These are phyloP conservation scores for Paralinhomoeus sp. DNA, from an alignment of 2,888 invertebrate genomes.

Conservation along the genomic window DNA sequence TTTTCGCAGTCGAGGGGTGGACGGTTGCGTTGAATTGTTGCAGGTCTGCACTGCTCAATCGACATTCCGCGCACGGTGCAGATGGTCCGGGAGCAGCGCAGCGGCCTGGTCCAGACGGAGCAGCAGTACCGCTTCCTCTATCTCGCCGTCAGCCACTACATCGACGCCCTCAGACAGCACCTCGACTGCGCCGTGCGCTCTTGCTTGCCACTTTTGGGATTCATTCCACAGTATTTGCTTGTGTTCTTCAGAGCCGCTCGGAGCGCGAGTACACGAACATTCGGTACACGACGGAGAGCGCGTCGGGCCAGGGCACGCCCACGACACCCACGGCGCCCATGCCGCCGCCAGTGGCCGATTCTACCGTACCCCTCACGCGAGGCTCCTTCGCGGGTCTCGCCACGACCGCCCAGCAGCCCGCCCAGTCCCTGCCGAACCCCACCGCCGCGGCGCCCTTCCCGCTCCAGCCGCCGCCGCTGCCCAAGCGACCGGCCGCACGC, in stretches of 20 bases:
- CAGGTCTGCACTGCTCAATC: constrained; percentile 78
- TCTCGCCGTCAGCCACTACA: constrained; percentile 78
- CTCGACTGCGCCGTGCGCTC: too few relatives aligned
- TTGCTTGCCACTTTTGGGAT: too few relatives aligned
- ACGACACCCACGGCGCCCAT: neutral
- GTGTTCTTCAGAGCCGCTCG: neutral
- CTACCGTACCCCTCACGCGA: too few relatives aligned
- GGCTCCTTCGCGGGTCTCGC: too few relatives aligned
- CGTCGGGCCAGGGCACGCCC: constrained; percentile 1
- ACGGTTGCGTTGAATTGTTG: too few relatives aligned
- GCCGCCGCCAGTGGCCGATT: too few relatives aligned
- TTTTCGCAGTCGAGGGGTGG: too few relatives aligned
- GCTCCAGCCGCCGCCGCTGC: constrained; percentile 2
- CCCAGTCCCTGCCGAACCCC: too few relatives aligned
- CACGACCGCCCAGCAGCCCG: too few relatives aligned
- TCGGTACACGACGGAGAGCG: constrained; percentile 1
- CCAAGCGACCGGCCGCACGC: constrained; percentile 1
- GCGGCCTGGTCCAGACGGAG: constrained; percentile 98
- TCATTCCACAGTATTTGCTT: neutral
- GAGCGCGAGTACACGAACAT: constrained; percentile 5
- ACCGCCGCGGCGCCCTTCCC: neutral
- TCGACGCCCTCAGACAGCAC: constrained; percentile 25
- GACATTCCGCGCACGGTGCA: constrained; percentile 92
- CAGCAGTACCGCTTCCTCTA: constrained; percentile 99
- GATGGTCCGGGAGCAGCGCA: constrained; percentile 82